Evolutionary conservation across 1,140 invertebrate genomes (phyloP).

Genomic region (Ladona fulva): DNA sequence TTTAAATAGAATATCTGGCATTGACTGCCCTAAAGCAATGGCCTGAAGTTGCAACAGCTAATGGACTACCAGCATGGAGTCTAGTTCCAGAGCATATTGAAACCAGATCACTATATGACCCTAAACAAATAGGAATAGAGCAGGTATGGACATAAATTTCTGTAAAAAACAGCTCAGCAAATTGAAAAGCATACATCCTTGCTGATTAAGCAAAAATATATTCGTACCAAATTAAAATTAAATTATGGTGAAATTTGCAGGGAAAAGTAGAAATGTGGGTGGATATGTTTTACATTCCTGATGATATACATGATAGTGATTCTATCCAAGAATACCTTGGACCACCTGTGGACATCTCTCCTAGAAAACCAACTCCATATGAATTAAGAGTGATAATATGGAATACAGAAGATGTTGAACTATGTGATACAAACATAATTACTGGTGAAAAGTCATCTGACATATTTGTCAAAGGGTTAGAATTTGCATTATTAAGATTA

Average conservation of each 20-base stretch:
- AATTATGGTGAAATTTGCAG: constrained; percentile 34
- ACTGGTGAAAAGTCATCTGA: constrained; percentile 72
- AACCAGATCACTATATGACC: constrained; percentile 66
- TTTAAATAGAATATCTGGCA: constrained; percentile 53
- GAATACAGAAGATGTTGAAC: constrained; percentile 64
- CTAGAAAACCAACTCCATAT: constrained; percentile 60
- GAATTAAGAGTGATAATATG: constrained; percentile 77
- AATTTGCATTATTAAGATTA: constrained; percentile 12
- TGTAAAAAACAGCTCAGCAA: too few species aligned
- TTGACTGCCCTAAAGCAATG: constrained; percentile 59
- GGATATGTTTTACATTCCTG: constrained; percentile 68
- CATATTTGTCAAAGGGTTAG: constrained; percentile 75
- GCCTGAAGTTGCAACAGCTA: constrained; percentile 54
- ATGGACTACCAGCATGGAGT: constrained; percentile 47
- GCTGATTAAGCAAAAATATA: too few species aligned
- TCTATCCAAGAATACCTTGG: constrained; percentile 37
- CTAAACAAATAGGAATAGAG: constrained; percentile 67
- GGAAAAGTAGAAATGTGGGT: constrained; percentile 86
- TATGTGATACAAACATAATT: constrained; percentile 68
- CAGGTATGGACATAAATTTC: too few species aligned
- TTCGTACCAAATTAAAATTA: background rate
- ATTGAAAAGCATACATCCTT: too few species aligned
- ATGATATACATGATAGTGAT: constrained; percentile 26
- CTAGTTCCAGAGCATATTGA: constrained; percentile 86
- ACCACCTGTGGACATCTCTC: constrained; percentile 66